These are phyloP conservation scores for Sinocyclocheilus anshuiensis DNA, from an alignment of 2,113 vertebrate genomes.

Conservation along the genomic window DNA sequence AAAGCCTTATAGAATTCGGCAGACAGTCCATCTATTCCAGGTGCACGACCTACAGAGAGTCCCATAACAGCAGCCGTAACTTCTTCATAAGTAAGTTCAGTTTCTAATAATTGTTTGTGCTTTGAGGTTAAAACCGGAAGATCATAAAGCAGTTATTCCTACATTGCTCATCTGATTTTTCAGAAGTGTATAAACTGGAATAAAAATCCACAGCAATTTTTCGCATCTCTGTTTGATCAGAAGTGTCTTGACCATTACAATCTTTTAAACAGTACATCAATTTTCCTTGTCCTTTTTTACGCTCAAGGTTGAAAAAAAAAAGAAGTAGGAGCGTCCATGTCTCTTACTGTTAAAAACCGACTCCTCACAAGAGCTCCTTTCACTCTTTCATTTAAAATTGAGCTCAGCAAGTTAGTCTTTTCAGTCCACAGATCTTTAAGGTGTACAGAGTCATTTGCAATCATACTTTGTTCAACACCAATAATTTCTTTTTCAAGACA, in stretches of 20 bases:
- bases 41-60: neutral
- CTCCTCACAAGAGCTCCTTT: neutral
- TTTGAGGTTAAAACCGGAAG: neutral
- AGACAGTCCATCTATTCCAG: neutral
- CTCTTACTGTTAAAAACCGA: neutral
- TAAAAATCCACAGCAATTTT: neutral
- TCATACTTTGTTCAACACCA: neutral
- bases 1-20: neutral
- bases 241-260: neutral
- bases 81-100: neutral
- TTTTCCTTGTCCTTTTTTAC: neutral
- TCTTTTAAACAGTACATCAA: neutral
- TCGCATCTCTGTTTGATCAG: neutral
- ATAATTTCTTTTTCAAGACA: neutral
- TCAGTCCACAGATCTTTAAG: neutral
- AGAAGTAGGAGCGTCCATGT: neutral
- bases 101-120: neutral
- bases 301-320: neutral
- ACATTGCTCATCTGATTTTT: neutral
- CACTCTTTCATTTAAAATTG: neutral
- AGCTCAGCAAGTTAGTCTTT: neutral
- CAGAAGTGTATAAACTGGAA: too few species aligned
- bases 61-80: neutral
- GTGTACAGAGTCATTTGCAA: neutral
- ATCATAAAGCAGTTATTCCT: neutral